Evolutionary conservation across 1,140 invertebrate genomes (phyloP).

Genomic region (Ceratoteleas bidentatus): DNA sequence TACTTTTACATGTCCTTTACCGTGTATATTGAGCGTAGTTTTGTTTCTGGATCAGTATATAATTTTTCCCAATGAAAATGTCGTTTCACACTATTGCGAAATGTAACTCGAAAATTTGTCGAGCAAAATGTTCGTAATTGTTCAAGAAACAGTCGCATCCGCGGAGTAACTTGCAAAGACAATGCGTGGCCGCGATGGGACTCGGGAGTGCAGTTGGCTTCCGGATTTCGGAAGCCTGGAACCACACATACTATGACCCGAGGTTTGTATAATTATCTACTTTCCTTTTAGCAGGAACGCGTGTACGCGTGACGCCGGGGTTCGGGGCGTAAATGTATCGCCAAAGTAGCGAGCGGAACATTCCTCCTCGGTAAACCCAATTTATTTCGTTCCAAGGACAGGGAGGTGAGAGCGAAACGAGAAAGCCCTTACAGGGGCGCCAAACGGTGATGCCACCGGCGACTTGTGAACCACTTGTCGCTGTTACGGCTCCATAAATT

Average conservation of each 20-base stretch:
- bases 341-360: conserved; percentile 54
- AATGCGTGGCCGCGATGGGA: conserved; percentile 6
- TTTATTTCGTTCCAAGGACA: conserved; percentile 78
- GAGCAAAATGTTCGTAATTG: conserved; percentile 31
- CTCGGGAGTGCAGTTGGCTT: conserved; percentile 27
- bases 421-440: conserved; percentile 75
- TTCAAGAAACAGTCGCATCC: conserved; percentile 15
- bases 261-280: conserved; percentile 61
- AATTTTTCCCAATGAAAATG: too few relatives aligned
- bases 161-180: conserved; percentile 14
- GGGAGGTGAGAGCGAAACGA: conserved; percentile 74
- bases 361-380: conserved; percentile 74
- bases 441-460: conserved; percentile 79
- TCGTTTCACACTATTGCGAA: too few relatives aligned
- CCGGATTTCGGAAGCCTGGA: conserved; percentile 39
- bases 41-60: too few relatives aligned
- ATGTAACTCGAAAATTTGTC: too few relatives aligned
- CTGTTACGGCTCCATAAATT: conserved; percentile 81
- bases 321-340: conserved; percentile 57
- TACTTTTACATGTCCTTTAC: too few relatives aligned
- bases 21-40: too few relatives aligned
- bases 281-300: conserved; percentile 44
- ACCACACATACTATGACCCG: conserved; percentile 39
- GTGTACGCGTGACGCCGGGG: conserved; percentile 19
- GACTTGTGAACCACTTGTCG: conserved; percentile 82